Percentiles rank a stretch among this genome's conserved stretches.
These are phyloP conservation scores for Drosophila lutescens DNA, from an alignment of 2,888 invertebrate species.

Conservation along the genomic window DNA sequence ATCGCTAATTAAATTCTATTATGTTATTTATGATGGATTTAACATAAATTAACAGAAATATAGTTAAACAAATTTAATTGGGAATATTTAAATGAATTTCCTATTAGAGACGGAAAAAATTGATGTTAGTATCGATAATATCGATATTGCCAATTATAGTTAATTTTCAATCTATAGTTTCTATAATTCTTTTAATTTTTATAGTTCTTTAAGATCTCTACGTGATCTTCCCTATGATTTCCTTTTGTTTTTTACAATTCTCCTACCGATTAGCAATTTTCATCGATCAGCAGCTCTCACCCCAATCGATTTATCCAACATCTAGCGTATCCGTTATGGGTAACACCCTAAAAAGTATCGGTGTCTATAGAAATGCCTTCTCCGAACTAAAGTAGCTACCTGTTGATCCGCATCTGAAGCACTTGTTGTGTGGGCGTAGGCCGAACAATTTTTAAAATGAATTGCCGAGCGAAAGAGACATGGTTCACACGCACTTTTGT, in stretches of 20 bases:
- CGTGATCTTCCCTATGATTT: not conserved
- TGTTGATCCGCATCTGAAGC: conserved; percentile 28
- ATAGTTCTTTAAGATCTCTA: not conserved
- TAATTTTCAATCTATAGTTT: too few relatives aligned
- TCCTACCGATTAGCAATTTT: conserved; percentile 11
- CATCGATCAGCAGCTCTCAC: not conserved
- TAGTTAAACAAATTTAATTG: too few relatives aligned
- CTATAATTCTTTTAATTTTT: too few relatives aligned
- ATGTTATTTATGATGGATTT: too few relatives aligned
- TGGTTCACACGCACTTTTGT: conserved; percentile 60
- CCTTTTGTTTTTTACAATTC: not conserved
- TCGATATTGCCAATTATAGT: too few relatives aligned
- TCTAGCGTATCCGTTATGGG: not conserved
- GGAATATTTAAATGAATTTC: too few relatives aligned
- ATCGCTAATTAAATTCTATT: too few relatives aligned
- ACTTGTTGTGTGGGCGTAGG: conserved; percentile 70
- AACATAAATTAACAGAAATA: too few relatives aligned
- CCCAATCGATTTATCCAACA: conserved; percentile 12
- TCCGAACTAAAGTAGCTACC: conserved; percentile 42
- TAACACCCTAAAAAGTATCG: conserved; percentile 28
- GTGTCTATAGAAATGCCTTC: conserved; percentile 19
- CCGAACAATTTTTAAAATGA: conserved; percentile 49
- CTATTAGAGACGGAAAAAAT: too few relatives aligned
- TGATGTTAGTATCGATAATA: too few relatives aligned
- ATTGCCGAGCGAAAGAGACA: conserved; percentile 25